Conservation (phyloP, 2,888 invertebrate genomes). For the Aelia acuminata region DNA sequence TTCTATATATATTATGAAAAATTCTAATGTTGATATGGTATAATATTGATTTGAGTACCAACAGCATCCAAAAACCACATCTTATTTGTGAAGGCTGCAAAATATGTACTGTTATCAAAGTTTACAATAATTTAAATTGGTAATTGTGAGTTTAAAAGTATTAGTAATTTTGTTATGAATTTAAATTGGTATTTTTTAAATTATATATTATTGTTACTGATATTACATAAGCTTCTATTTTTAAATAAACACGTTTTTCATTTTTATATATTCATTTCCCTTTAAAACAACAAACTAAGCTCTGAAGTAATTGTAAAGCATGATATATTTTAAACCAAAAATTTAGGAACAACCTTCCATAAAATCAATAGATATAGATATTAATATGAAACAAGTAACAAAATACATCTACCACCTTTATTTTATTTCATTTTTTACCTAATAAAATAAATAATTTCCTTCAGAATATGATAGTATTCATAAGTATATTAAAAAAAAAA, state of each 20-base stretch:
- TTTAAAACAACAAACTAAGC: neutral
- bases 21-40: neutral
- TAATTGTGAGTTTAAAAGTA: constrained; percentile 1
- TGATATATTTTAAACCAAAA: neutral
- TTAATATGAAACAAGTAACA: neutral
- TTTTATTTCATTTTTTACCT: no score
- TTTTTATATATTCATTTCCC: neutral
- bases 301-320: neutral
- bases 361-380: neutral
- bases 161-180: constrained; percentile 13
- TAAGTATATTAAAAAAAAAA: no score
- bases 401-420: no score
- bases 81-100: neutral
- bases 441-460: no score
- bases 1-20: neutral
- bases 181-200: constrained; percentile 12
- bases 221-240: constrained; percentile 29
- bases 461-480: no score
- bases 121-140: neutral
- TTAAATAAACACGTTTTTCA: constrained; percentile 45
- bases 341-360: neutral
- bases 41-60: neutral
- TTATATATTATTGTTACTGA: constrained; percentile 21
- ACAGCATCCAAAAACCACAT: neutral
- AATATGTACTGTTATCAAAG: neutral